phyloP scores from a whole-genome alignment of 2,797 vertebrate genomes.

The Centropyge bicolor region DNA sequence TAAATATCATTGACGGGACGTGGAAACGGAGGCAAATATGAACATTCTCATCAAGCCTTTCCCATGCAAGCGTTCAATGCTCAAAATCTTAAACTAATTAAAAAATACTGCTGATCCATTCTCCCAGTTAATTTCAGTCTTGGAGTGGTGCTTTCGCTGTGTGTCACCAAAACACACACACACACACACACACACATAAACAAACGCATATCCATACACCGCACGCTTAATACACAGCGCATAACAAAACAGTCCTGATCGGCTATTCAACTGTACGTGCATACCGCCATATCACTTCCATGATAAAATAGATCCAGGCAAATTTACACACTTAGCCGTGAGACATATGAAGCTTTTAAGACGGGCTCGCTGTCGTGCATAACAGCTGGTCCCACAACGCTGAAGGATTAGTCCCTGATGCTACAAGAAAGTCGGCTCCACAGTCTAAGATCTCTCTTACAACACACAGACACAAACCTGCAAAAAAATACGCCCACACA shows the following conservation, averaged over 20 bases:
- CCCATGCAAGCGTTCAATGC: constrained; percentile 52
- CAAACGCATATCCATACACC: neutral
- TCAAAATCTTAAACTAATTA: constrained; percentile 69
- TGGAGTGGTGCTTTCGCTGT: constrained; percentile 18
- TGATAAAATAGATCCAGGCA: constrained; percentile 41
- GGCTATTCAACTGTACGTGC: constrained; percentile 23
- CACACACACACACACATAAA: constrained; percentile 1
- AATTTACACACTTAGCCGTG: constrained; percentile 30
- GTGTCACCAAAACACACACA: constrained; percentile 26
- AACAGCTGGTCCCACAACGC: constrained; percentile 53
- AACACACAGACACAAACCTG: constrained; percentile 17
- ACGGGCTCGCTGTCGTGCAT: constrained; percentile 12
- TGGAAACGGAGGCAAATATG: constrained; percentile 76
- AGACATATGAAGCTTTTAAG: constrained; percentile 49
- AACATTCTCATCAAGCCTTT: constrained; percentile 73
- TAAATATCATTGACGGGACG: constrained; percentile 81
- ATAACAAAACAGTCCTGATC: constrained; percentile 30
- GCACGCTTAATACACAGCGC: constrained; percentile 13
- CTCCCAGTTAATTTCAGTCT: constrained; percentile 43
- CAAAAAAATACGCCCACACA: constrained; percentile 22
- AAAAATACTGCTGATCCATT: constrained; percentile 60
- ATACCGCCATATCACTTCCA: constrained; percentile 14
- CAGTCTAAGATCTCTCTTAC: constrained; percentile 27
- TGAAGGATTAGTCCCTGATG: constrained; percentile 59
- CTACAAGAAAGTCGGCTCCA: constrained; percentile 37